Conservation (phyloP, 2,113 vertebrate genomes). For the Mastomys natalensis region DNA sequence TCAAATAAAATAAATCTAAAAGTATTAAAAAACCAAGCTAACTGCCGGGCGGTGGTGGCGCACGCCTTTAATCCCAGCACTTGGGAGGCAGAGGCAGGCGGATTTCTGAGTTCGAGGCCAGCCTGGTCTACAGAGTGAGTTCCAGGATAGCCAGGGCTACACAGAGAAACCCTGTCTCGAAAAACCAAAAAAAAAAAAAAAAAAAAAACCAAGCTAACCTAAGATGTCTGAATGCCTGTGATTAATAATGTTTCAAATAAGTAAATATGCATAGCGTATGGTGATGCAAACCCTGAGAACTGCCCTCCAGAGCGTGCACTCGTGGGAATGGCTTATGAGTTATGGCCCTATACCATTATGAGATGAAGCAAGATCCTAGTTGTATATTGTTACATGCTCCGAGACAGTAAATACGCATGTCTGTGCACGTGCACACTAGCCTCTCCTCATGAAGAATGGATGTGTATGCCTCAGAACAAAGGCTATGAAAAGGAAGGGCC, state of each 20-base stretch:
- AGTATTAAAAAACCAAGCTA: slow-evolving; percentile 3
- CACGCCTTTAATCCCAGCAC: too few species aligned
- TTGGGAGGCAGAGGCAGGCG: too few species aligned
- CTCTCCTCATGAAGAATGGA: background rate
- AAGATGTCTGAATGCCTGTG: background rate
- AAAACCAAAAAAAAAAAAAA: too few species aligned
- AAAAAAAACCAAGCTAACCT: slow-evolving; percentile 19
- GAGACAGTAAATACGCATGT: background rate
- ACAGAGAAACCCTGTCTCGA: too few species aligned
- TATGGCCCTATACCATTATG: background rate
- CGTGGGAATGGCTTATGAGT: background rate
- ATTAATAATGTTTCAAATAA: slow-evolving; percentile 23
- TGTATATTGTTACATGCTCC: background rate
- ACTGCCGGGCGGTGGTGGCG: too few species aligned
- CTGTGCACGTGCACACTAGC: background rate
- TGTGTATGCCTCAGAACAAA: slow-evolving; percentile 52
- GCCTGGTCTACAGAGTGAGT: too few species aligned
- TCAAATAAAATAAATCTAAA: background rate
- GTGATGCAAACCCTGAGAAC: background rate
- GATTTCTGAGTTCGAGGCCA: too few species aligned
- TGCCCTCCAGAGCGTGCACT: background rate
- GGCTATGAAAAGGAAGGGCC: slow-evolving; percentile 58
- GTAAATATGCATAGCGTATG: background rate
- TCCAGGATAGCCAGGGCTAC: too few species aligned
- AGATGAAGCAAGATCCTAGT: slow-evolving; percentile 21